Evolutionary conservation across 1,140 invertebrate species (phyloP).

Genomic region (Megalonaias nervosa): DNA sequence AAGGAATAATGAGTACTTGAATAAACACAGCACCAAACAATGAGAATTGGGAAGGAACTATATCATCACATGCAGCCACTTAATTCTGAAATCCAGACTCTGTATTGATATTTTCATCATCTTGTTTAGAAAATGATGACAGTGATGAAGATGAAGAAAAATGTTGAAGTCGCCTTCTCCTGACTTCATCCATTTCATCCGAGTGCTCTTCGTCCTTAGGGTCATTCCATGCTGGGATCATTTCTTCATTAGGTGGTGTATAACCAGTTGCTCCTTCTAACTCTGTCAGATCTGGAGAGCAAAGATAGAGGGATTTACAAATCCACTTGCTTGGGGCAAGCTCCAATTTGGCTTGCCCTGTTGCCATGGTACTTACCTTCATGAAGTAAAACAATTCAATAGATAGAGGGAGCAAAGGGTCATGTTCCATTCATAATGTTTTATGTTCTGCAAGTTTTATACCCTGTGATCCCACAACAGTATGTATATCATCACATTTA

Average conservation of each 20-base stretch:
- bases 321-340: not conserved
- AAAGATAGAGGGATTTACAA: not conserved
- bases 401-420: not conserved
- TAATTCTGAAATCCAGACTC: too few relatives aligned
- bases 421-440: not conserved
- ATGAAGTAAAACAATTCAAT: not conserved
- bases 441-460: too few relatives aligned
- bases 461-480: too few relatives aligned
- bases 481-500: too few relatives aligned
- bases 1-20: too few relatives aligned
- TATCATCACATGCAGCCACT: too few relatives aligned
- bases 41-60: too few relatives aligned
- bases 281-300: slow-evolving; percentile 32
- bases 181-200: slow-evolving; percentile 61
- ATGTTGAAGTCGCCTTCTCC: slow-evolving; percentile 57
- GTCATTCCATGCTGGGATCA: slow-evolving; percentile 59
- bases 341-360: not conserved
- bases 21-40: too few relatives aligned
- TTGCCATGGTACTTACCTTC: not conserved
- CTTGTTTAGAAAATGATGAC: too few relatives aligned
- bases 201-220: slow-evolving; percentile 53
- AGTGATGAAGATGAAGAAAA: slow-evolving; percentile 39
- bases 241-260: slow-evolving; percentile 47
- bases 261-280: slow-evolving; percentile 59
- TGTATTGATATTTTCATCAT: too few relatives aligned